Percentiles rank a stretch among this genome's conserved stretches.
Conservation (phyloP, 2,888 invertebrate species). For the Lydus trimaculatus region DNA sequence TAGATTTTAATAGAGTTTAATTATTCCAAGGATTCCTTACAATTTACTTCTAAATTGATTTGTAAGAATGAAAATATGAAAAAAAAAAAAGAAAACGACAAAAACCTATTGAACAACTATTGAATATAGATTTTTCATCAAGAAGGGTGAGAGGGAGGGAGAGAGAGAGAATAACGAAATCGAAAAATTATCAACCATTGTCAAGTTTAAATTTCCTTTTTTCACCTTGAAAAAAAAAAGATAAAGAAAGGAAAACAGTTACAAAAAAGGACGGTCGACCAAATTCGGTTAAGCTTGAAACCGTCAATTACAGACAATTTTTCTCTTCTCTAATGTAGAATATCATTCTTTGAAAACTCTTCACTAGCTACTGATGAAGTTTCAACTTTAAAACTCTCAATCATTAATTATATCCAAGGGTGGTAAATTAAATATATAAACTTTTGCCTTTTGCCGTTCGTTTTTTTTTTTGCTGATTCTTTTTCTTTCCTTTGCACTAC, state of each 20-base stretch:
- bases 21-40: background rate
- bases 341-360: background rate
- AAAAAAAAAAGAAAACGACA: no score
- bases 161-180: background rate
- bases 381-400: slow-evolving; percentile 6
- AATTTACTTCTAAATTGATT: background rate
- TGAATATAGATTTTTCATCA: no score
- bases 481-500: background rate
- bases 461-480: background rate
- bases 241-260: background rate
- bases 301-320: slow-evolving; percentile 5
- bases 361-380: background rate
- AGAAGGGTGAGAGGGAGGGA: no score
- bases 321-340: background rate
- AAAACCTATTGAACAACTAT: no score
- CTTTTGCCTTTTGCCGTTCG: background rate
- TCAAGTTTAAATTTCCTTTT: background rate
- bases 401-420: slow-evolving; percentile 6
- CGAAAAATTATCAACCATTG: background rate
- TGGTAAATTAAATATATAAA: slow-evolving; percentile 10
- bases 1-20: background rate
- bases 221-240: background rate
- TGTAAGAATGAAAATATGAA: no score
- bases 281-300: background rate
- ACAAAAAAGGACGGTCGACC: background rate